Conservation (phyloP, 2,888 invertebrate genomes). For the Eristalinus sepulchralis region DNA sequence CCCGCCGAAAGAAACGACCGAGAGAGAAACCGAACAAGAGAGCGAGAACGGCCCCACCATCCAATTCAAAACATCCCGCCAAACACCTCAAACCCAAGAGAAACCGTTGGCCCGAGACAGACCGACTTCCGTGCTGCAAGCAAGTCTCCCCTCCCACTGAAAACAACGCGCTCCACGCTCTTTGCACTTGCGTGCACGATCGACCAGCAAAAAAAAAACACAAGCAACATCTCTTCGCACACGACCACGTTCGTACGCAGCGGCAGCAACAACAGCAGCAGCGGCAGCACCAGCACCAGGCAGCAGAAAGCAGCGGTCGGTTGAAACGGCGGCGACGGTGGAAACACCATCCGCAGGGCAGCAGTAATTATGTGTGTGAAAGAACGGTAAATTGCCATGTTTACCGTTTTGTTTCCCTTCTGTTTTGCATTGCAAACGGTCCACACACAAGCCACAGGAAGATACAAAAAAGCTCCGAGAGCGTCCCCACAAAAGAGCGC, state of each 20-base stretch:
- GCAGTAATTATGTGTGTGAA: conserved; percentile 45
- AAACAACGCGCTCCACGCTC: neutral
- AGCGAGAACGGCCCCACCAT: conserved; percentile 2
- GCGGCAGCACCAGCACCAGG: too few relatives aligned
- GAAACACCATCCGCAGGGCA: neutral
- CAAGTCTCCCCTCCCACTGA: neutral
- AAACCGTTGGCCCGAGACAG: conserved; percentile 5
- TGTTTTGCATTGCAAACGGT: conserved; percentile 27
- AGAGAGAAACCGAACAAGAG: neutral
- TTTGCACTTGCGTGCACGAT: neutral
- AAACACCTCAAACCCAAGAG: conserved; percentile 35
- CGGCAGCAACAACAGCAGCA: neutral
- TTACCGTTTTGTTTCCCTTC: conserved; percentile 64
- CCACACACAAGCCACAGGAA: conserved; percentile 28
- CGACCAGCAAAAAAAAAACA: neutral
- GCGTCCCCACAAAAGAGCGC: neutral
- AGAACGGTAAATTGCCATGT: conserved; percentile 69
- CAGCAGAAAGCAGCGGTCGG: too few relatives aligned
- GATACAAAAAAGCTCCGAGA: conserved; percentile 10
- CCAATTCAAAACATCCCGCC: conserved; percentile 40
- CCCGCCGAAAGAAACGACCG: neutral
- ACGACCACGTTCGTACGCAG: neutral
- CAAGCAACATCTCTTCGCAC: neutral
- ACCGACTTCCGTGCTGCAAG: neutral
- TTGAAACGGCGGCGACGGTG: too few relatives aligned